Conservation (phyloP, 2,888 invertebrate species). For the Dioctria linearis region DNA sequence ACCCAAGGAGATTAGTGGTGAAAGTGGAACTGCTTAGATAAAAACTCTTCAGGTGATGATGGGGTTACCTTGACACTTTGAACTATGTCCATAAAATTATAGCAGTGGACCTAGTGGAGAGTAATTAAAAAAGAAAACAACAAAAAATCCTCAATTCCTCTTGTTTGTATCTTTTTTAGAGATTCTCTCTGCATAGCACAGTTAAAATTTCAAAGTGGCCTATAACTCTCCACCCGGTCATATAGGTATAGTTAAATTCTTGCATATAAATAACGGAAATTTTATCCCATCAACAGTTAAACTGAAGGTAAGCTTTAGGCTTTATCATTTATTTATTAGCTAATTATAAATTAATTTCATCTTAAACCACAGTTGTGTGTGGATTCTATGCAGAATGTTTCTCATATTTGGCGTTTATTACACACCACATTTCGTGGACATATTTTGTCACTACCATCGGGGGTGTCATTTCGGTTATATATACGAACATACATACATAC, state of each 20-base stretch:
- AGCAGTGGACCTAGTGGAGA: too few species aligned
- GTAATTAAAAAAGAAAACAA: too few species aligned
- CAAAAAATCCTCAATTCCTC: too few species aligned
- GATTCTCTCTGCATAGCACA: too few species aligned
- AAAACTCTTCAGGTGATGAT: neutral
- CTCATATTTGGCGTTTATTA: constrained; percentile 6
- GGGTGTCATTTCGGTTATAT: constrained; percentile 7
- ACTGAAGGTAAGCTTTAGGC: neutral
- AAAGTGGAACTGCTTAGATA: neutral
- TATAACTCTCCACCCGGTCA: too few species aligned
- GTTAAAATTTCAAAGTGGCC: too few species aligned
- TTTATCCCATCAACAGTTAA: too few species aligned
- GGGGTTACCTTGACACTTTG: too few species aligned
- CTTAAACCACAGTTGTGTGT: constrained; percentile 13
- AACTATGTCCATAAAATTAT: too few species aligned
- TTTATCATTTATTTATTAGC: constrained; percentile 10
- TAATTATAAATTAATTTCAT: constrained; percentile 30
- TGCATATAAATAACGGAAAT: too few species aligned
- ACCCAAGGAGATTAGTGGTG: constrained; percentile 4
- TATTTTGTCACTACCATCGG: constrained; percentile 29
- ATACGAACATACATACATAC: neutral
- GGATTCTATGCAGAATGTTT: neutral
- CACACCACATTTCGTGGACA: constrained; percentile 43
- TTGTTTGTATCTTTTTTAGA: too few species aligned
- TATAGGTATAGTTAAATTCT: too few species aligned